Evolutionary conservation across 2,113 vertebrate species (phyloP).

Genomic region (Halichoeres trimaculatus): DNA sequence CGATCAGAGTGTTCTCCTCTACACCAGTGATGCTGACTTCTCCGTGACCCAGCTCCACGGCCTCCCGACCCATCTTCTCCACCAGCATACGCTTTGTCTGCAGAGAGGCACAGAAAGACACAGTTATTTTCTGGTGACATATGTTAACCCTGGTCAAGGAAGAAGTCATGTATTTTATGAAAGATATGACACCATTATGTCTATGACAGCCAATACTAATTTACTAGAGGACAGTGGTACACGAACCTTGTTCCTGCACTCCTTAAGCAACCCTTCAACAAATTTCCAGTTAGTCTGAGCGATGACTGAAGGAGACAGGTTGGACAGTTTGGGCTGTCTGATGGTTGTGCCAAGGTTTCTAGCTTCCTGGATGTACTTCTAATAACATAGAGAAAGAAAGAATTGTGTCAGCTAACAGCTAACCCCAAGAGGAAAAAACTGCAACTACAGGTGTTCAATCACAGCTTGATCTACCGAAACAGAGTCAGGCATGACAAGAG

Average conservation of each 20-base stretch:
- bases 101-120: conserved; percentile 12
- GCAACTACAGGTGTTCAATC: background rate
- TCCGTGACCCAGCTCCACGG: conserved; percentile 95
- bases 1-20: conserved; percentile 96
- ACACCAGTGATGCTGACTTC: conserved; percentile 96
- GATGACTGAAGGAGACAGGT: conserved; percentile 97
- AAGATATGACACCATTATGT: background rate
- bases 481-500: background rate
- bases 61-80: conserved; percentile 98
- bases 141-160: too few relatives aligned
- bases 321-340: conserved; percentile 96
- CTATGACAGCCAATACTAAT: background rate
- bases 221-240: background rate
- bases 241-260: conserved; percentile 96
- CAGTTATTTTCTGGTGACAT: too few relatives aligned
- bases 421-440: background rate
- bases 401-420: conserved; percentile 7
- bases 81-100: conserved; percentile 99
- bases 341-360: conserved; percentile 96
- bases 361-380: conserved; percentile 99
- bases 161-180: too few relatives aligned
- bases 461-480: background rate
- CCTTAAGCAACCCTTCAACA: conserved; percentile 96
- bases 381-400: conserved; percentile 41
- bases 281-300: conserved; percentile 99